Evolutionary conservation across 1,140 invertebrate genomes (phyloP).

Genomic region (Luehdorfia chinensis): DNA sequence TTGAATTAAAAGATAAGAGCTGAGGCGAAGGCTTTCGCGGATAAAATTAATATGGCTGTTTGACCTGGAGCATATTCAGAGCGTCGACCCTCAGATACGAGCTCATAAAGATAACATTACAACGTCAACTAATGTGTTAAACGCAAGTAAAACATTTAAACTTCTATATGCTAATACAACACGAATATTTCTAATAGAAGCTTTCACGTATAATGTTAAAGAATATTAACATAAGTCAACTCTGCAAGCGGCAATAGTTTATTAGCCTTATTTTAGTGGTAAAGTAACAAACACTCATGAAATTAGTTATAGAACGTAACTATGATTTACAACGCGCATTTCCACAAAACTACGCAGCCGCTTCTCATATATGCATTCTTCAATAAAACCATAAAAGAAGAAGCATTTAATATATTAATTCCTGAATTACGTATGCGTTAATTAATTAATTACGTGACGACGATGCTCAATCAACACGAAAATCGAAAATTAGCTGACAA

Average conservation of each 20-base stretch:
- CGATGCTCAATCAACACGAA: constrained; percentile 54
- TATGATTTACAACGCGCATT: constrained; percentile 43
- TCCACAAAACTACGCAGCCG: constrained; percentile 34
- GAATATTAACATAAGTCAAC: constrained; percentile 26
- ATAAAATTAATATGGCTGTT: constrained; percentile 49
- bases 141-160: constrained; percentile 35
- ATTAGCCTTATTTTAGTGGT: constrained; percentile 61
- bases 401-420: constrained; percentile 44
- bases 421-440: constrained; percentile 51
- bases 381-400: constrained; percentile 44
- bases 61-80: constrained; percentile 42
- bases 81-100: constrained; percentile 21
- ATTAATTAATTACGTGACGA: constrained; percentile 64
- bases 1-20: constrained; percentile 71
- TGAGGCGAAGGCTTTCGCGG: constrained; percentile 50
- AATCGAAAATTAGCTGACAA: constrained; percentile 56
- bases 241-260: constrained; percentile 37
- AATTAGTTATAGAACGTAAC: constrained; percentile 36
- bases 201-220: constrained; percentile 22
- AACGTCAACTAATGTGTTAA: constrained; percentile 36
- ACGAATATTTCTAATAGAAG: constrained; percentile 28
- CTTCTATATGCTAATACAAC: constrained; percentile 34
- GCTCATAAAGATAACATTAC: constrained; percentile 44
- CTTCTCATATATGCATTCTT: constrained; percentile 43
- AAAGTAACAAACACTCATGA: constrained; percentile 43